Base-by-base conservation (phyloP, 2,888 invertebrate genomes). In the Hemithea aestivaria region DNA sequence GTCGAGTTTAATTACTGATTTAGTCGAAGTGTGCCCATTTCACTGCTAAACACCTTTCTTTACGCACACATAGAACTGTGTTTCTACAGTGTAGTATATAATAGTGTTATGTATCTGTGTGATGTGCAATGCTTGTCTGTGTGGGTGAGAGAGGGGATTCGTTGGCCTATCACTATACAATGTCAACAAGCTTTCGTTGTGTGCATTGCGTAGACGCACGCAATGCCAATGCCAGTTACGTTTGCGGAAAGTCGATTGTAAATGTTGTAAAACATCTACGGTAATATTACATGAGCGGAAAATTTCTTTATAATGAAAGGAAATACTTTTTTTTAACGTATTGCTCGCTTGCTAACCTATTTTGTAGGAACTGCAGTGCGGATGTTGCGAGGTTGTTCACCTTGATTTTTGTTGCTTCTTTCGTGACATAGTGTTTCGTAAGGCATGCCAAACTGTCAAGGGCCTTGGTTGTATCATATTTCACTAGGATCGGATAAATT, bases 191-290 rank as follows among this genome's bases (percentile, higher is more conserved):
- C n/a, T n/a, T n/a, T 28, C 16, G 37, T 24, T 80, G 73, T 72
- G 67, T 20, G 69, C 71, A 74, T 84, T 85, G 85, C 85, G 85
- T 76, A 67, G 71, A 68, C 75, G 79, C 82, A 82, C 69, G 85
- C 87, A 87, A 85, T 82, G 84, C 82, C 85, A 83, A 72, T 82
- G 84, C 71, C 81, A 74, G 73, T 83, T 81, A 81, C 74, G 79
- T 59, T 47, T 56, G 56, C 74, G 78, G 84, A 81, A 82, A 80
- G 73, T 66, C 65, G 62, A 61, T 66, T 69, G 59, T 66, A 62
- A 67, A 63, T 65, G 61, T 66, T 69, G 59, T 66, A 62, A 67
- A 63, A 65, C 66, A 62, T 70, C 64, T 66, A 68, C 74, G 71
- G 67, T 73, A 73, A 73, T 67, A 74, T 83, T 82, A 82, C 78